phyloP scores from a whole-genome alignment of 2,888 invertebrate genomes.

The Serrognathus titanus region DNA sequence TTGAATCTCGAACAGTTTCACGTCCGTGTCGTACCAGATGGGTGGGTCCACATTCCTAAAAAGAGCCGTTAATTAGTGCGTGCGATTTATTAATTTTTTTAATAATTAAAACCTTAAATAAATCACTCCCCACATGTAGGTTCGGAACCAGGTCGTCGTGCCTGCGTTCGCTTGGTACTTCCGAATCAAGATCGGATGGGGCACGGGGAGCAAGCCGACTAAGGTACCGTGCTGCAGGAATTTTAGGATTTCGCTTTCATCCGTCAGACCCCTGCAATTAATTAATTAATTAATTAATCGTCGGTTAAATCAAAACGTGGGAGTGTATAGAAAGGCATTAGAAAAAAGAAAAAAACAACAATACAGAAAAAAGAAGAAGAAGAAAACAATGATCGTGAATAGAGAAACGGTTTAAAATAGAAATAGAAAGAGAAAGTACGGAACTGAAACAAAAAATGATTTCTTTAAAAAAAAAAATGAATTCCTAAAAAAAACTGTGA shows the following conservation, averaged over 20 bases:
- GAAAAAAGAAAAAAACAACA: no score
- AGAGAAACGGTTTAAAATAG: no score
- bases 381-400: no score
- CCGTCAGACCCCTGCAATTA: conserved; percentile 82
- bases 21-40: conserved; percentile 99
- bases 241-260: conserved; percentile 98
- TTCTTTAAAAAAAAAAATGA: no score
- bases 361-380: no score
- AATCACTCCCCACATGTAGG: conserved; percentile 99
- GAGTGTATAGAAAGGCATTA: no score
- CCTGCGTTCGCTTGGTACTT: conserved; percentile 99
- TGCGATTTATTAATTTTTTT: background rate
- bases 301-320: background rate
- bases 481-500: no score
- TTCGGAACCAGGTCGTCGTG: conserved; percentile 98
- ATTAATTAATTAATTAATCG: conserved; percentile 27
- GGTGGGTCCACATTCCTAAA: conserved; percentile 95
- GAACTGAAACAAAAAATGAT: no score
- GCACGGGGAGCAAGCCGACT: conserved; percentile 95
- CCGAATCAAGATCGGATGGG: conserved; percentile 97
- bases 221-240: conserved; percentile 98
- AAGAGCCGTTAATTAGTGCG: conserved; percentile 1
- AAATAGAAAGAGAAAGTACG: no score
- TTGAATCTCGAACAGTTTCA: conserved; percentile 98
- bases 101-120: conserved; percentile 77